These are phyloP conservation scores for Leptodirus hochenwartii DNA, from an alignment of 2,888 invertebrate species.

Conservation along the genomic window DNA sequence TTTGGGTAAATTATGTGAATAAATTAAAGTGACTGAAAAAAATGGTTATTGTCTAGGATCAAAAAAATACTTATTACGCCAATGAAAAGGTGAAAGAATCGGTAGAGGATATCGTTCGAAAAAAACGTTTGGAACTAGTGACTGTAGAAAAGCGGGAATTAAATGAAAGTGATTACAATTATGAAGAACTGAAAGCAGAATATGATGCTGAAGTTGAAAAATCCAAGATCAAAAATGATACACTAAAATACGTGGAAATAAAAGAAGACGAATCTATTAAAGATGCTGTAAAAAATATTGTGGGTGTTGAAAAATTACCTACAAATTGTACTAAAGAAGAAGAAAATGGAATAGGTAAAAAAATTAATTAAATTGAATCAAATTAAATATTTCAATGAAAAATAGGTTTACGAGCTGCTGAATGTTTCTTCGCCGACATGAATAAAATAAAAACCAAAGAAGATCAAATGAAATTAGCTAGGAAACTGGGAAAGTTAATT, in stretches of 20 bases:
- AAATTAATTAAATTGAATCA: background rate
- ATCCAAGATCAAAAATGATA: conserved; percentile 20
- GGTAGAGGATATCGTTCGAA: conserved; percentile 5
- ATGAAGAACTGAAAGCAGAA: conserved; percentile 27
- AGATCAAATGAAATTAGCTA: conserved; percentile 14
- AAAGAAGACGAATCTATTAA: conserved; percentile 24
- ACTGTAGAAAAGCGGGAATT: conserved; percentile 8
- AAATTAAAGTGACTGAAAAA: conserved; percentile 1
- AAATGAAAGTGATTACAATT: conserved; percentile 24
- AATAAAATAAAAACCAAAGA: conserved; percentile 14
- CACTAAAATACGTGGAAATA: conserved; percentile 26
- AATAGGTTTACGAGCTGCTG: conserved; percentile 20
- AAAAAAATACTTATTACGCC: conserved; percentile 12
- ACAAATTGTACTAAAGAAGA: conserved; percentile 31
- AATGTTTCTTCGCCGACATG: conserved; percentile 26
- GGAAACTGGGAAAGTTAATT: conserved; percentile 21
- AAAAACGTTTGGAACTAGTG: conserved; percentile 6
- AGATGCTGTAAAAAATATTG: conserved; percentile 22
- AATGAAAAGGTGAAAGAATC: conserved; percentile 13
- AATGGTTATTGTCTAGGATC: conserved; percentile 9
- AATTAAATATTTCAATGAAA: background rate
- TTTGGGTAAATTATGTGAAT: conserved; percentile 3
- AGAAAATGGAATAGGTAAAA: conserved; percentile 25
- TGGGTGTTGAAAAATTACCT: conserved; percentile 21
- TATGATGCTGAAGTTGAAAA: conserved; percentile 27